These are phyloP conservation scores for Drosophila kuntzei DNA, from an alignment of 2,888 invertebrate species.

Conservation along the genomic window DNA sequence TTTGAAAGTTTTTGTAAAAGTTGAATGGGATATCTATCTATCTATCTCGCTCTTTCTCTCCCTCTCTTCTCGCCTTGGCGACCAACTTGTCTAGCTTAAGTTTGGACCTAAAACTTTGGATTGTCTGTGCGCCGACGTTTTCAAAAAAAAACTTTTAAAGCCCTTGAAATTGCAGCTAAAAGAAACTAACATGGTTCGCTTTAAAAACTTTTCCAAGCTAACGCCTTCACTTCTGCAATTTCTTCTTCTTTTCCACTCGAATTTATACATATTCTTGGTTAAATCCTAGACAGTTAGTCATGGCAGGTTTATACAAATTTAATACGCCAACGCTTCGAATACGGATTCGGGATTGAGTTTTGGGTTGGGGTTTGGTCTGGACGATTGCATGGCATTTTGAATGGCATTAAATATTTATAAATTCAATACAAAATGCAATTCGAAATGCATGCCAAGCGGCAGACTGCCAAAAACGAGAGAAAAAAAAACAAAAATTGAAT, in stretches of 20 bases:
- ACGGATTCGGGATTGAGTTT: slow-evolving; percentile 21
- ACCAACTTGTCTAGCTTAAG: slow-evolving; percentile 28
- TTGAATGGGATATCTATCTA: slow-evolving; percentile 21
- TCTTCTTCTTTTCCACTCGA: background rate
- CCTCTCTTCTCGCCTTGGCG: background rate
- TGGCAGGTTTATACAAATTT: slow-evolving; percentile 65
- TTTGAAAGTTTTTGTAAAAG: slow-evolving; percentile 25
- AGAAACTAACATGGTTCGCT: slow-evolving; percentile 38
- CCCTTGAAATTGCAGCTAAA: slow-evolving; percentile 46
- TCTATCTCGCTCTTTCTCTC: background rate
- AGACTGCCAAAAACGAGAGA: slow-evolving; percentile 59
- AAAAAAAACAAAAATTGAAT: slow-evolving; percentile 65
- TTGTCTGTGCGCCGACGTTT: slow-evolving; percentile 13
- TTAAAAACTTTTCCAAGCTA: slow-evolving; percentile 32
- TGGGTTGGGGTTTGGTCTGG: slow-evolving; percentile 30
- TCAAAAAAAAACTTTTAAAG: slow-evolving; percentile 46
- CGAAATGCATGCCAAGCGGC: slow-evolving; percentile 76
- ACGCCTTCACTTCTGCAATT: slow-evolving; percentile 1
- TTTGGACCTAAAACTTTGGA: slow-evolving; percentile 20
- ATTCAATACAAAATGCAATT: slow-evolving; percentile 84
- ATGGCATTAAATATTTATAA: slow-evolving; percentile 85
- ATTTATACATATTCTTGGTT: slow-evolving; percentile 7
- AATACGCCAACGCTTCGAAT: slow-evolving; percentile 61
- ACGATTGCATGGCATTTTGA: slow-evolving; percentile 76
- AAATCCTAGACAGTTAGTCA: slow-evolving; percentile 70